Evolutionary conservation across 2,888 invertebrate species (phyloP).

Genomic region (Cotesia congregata): DNA sequence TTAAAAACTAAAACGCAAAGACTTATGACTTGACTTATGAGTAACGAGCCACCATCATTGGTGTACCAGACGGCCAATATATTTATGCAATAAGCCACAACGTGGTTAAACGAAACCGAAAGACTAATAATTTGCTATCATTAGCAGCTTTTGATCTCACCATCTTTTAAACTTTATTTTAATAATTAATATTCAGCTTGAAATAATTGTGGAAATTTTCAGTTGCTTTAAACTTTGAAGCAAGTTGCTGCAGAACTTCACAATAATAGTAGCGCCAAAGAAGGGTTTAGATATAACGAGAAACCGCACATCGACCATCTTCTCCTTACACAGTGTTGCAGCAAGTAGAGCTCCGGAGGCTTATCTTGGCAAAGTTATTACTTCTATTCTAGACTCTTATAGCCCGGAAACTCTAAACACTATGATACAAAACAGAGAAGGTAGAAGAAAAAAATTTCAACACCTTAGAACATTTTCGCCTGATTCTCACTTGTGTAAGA

Average conservation of each 20-base stretch:
- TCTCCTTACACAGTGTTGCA: not conserved
- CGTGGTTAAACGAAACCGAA: not conserved
- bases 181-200: not conserved
- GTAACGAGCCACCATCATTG: not conserved
- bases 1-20: conserved; percentile 3
- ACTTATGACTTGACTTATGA: not conserved
- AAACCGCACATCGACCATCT: conserved; percentile 15
- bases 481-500: conserved; percentile 11
- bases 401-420: conserved; percentile 12
- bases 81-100: not conserved
- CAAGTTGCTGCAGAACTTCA: not conserved
- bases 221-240: not conserved
- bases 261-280: not conserved
- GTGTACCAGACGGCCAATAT: not conserved
- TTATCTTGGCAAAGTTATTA: conserved; percentile 16
- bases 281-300: conserved; percentile 3
- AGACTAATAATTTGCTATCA: not conserved
- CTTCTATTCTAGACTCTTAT: conserved; percentile 5
- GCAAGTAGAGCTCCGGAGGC: conserved; percentile 2
- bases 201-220: not conserved
- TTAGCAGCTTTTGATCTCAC: not conserved
- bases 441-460: not conserved
- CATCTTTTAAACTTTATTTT: not conserved
- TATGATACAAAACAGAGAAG: not conserved
- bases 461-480: conserved; percentile 16